Evolutionary conservation across 2,113 vertebrate genomes (phyloP), one percentile per base, ranked within the genome.

Genomic region (Pedionomus torquatus): DNA sequence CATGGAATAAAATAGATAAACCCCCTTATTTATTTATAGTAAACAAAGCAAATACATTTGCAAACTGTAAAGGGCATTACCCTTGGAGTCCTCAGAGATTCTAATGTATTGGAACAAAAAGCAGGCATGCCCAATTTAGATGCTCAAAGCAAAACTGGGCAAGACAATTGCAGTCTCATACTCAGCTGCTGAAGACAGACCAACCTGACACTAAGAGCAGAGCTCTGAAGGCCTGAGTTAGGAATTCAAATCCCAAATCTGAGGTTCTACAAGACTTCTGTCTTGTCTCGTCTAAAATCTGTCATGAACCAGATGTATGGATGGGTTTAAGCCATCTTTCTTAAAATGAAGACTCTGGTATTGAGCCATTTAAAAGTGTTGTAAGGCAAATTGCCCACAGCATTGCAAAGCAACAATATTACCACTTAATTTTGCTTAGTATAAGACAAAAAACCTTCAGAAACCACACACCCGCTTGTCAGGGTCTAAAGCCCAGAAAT

Each of bases 31-130:
- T 85, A 78, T 87, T 94, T 93, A 76, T 39, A 89, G 61, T 55
- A 95, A 89, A 93, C 84, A 92, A 84, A 87, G 28, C 52, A 92
- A 79, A 89, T 76, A 49, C 28, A 95, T 75, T 61, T 90, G 39
- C 57, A 95, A 89, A 90, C 49, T 72, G 20, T 58, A 92, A 79
- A 72, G 94, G 39, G 13, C 12, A 58, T 37, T 80, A 79, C 35
- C 37, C 44, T 64, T 68, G 24, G 43, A 48, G 19, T 79, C 44
- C 72, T 95, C 31, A 49, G 41, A 92, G 24, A 66, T 57, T 78
- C 44, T 71, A 75, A 83, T 48, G 57, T 30, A 84, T n/a, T 78
- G 41, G 37, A 92, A 91, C 43, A 87, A 90, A 77, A 81, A 76
- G 21, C 6, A 91, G 39, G 28, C 31, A 84, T n/a, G 69, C 3